Evolutionary conservation across 2,888 invertebrate genomes (phyloP), one percentile per base, ranked within the genome.

Genomic region (Tachina lurida): DNA sequence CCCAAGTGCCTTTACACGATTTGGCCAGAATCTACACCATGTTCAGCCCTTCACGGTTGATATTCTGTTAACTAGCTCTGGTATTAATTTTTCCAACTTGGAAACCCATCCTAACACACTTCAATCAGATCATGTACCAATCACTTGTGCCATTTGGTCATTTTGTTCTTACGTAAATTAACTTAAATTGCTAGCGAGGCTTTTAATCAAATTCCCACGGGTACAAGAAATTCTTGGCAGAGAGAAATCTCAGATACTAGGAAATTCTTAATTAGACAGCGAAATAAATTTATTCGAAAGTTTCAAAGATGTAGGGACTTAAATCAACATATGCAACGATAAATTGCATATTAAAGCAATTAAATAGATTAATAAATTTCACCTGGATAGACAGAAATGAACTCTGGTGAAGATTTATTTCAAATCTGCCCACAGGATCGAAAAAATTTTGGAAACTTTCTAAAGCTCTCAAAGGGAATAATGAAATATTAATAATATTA

Each of bases 401-500:
- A 4, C 5, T 13, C 10, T 56, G 56, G 56, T 56, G 31, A 1
- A 22, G 13, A 22, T 56, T 56, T 22, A 22, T 56, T 13, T 56
- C 10, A 10, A 56, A 56, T 9, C 12, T 22, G n/a, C 49, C 49
- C 15, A n/a, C 49, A 1, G 49, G n/a, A 7, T 49, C 49, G 2
- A 49, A 49, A 49, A 49, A 49, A n/a, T 49, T 49, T 49, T 49
- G 49, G 49, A 49, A 49, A 49, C 49, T 49, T 13, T n/a, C 49
- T 1, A 49, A 15, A 15, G 12, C 56, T 10, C 22, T 56, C 31
- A 31, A 31, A 31, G 31, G 31, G 31, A 31, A 31, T 31, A 31
- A 31, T 31, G 0, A n/a, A n/a, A 3, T 15, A n/a, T n/a, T n/a
- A n/a, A n/a, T n/a, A n/a, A n/a, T n/a, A n/a, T n/a, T n/a, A n/a